Evolutionary conservation across 1,140 invertebrate genomes (phyloP), one percentile per base, ranked within the genome.

Genomic region (Trachymyrmex cornetzi): DNA sequence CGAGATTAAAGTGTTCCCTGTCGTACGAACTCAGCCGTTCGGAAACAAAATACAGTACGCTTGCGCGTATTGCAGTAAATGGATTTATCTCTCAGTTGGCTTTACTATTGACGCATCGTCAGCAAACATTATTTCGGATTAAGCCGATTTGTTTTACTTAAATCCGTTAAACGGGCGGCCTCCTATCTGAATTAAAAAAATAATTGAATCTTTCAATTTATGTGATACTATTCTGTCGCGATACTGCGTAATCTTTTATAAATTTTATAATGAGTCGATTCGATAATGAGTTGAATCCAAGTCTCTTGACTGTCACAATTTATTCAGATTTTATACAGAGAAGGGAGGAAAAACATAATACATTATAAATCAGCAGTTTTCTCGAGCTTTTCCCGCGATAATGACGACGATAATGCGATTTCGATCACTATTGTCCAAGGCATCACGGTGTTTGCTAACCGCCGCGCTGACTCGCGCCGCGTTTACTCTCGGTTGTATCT

Each of bases 101-200:
- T 82, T 74, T 30, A 55, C 67, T 48, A 74, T 74, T 82, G 79
- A 72, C 53, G 63, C 77, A 11, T 82, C 67, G 55, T 82, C 80
- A 74, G 67, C 55, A 19, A 59, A 82, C 55, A 82, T 82, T 74
- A 74, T 82, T 74, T 38, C 38, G 27, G 44, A n/a, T 59, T 63
- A 82, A 48, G 66, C 53, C 53, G 66, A 82, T 82, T 59, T 57
- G 24, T 72, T 59, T 82, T 22, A 55, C 64, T 27, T 34, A 53
- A 80, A 55, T 11, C 7, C 30, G 24, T 22, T 22, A 82, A 74
- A 74, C 30, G 48, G 50, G 34, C 16, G 14, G 53, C 11, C 22
- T 71, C 9, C 14, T 24, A 71, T 71, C 4, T 38, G n/a, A 50
- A 67, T 38, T 24, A 53, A 53, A 63, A 63, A 14, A 24, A 22